A percentile compares a stretch with the other conserved stretches of the same genome.
These are phyloP conservation scores for Pheosia gnoma DNA, from an alignment of 2,888 invertebrate species.

Conservation along the genomic window DNA sequence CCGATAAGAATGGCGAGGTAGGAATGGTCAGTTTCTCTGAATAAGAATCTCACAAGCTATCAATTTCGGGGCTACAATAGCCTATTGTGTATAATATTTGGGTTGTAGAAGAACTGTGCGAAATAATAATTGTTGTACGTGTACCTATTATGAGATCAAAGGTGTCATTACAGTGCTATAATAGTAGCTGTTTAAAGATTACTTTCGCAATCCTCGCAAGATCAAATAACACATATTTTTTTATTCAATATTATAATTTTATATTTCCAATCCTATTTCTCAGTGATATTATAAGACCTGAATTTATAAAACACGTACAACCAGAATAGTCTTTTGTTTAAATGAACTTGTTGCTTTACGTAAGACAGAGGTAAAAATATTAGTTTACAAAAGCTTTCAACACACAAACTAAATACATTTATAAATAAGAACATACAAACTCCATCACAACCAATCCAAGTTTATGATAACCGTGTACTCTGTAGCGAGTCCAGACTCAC, in stretches of 20 bases:
- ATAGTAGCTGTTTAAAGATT: too few species aligned
- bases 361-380: too few species aligned
- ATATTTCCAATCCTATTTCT: too few species aligned
- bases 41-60: slow-evolving; percentile 2
- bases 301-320: too few species aligned
- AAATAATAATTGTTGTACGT: not conserved
- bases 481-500: slow-evolving; percentile 36
- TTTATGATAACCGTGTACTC: slow-evolving; percentile 43
- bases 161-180: too few species aligned
- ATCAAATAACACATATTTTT: too few species aligned
- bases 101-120: not conserved
- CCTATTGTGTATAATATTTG: not conserved
- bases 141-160: not conserved
- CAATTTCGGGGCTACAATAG: not conserved
- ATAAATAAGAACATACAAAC: slow-evolving; percentile 2
- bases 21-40: not conserved
- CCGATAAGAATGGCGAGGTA: slow-evolving; percentile 2
- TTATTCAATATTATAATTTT: too few species aligned
- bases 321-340: not conserved
- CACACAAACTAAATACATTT: not conserved
- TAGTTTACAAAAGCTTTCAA: not conserved
- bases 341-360: too few species aligned
- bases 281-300: too few species aligned
- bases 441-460: slow-evolving; percentile 17
- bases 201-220: too few species aligned